A percentile compares a stretch with the other conserved stretches of the same genome.
Conservation (phyloP, 2,888 invertebrate species). For the Serripes groenlandicus region DNA sequence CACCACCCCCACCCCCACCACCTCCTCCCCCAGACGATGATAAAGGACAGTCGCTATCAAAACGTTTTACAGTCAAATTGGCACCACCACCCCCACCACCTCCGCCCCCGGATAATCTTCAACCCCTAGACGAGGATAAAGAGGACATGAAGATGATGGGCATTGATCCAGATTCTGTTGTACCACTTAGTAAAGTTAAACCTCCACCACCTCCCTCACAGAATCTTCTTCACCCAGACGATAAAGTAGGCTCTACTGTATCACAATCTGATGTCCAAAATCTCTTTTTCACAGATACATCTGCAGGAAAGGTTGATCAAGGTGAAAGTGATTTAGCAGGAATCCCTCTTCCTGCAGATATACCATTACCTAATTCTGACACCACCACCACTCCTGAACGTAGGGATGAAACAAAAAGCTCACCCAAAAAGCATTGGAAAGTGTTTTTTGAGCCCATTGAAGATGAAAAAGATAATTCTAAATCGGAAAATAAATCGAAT, state of each 20-base stretch:
- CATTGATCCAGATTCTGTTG: constrained; percentile 63
- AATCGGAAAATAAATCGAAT: no score
- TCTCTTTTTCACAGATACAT: constrained; percentile 31
- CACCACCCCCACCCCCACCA: background rate
- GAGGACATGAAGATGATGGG: constrained; percentile 71
- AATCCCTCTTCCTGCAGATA: constrained; percentile 9
- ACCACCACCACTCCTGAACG: background rate
- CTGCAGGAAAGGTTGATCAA: background rate
- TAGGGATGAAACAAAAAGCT: background rate
- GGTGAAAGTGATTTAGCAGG: background rate
- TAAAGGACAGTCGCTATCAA: background rate
- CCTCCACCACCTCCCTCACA: constrained; percentile 71
- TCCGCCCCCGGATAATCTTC: background rate
- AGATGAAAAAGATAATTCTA: background rate
- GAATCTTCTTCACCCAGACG: constrained; percentile 46
- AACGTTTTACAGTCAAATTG: background rate
- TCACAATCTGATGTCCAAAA: constrained; percentile 43
- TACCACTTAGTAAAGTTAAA: constrained; percentile 59
- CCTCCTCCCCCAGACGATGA: background rate
- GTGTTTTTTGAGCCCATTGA: background rate
- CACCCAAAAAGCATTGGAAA: constrained; percentile 17
- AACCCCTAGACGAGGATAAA: constrained; percentile 8
- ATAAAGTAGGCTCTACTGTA: constrained; percentile 53
- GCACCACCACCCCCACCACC: background rate
- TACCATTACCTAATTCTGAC: background rate